phyloP scores from a whole-genome alignment of 2,888 invertebrate genomes.

The Diabrotica balteata region DNA sequence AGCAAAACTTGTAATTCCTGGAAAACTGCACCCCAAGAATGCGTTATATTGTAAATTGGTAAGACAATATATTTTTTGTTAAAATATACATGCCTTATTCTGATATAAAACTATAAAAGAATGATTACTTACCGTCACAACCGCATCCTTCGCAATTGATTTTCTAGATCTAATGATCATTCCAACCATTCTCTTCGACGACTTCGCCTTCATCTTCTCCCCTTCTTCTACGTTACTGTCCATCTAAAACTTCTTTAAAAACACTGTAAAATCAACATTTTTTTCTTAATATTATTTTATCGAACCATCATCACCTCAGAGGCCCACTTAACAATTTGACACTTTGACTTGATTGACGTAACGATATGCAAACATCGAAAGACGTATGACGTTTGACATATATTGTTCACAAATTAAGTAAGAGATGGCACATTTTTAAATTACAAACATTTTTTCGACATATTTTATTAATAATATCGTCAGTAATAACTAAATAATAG shows the following conservation, averaged over 20 bases:
- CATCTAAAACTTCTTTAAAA: slow-evolving; percentile 35
- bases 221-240: slow-evolving; percentile 35
- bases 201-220: slow-evolving; percentile 72
- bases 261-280: slow-evolving; percentile 43
- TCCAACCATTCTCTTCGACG: slow-evolving; percentile 84
- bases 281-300: slow-evolving; percentile 28
- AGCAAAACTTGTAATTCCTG: neutral
- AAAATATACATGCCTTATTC: too few species aligned
- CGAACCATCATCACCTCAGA: slow-evolving; percentile 31
- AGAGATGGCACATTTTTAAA: neutral
- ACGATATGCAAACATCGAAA: slow-evolving; percentile 10
- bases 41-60: too few species aligned
- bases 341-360: slow-evolving; percentile 1
- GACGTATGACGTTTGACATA: slow-evolving; percentile 1
- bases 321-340: slow-evolving; percentile 22
- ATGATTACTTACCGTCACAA: slow-evolving; percentile 75
- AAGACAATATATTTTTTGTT: too few species aligned
- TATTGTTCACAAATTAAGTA: too few species aligned
- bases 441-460: too few species aligned
- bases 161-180: slow-evolving; percentile 88
- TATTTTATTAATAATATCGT: too few species aligned
- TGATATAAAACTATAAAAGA: neutral
- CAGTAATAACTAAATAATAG: too few species aligned
- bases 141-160: slow-evolving; percentile 86
- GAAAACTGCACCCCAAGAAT: neutral